A percentile compares a stretch with the other conserved stretches of the same genome.
These are phyloP conservation scores for Eumacrocentrus americanus DNA, from an alignment of 2,888 invertebrate species.

Conservation along the genomic window DNA sequence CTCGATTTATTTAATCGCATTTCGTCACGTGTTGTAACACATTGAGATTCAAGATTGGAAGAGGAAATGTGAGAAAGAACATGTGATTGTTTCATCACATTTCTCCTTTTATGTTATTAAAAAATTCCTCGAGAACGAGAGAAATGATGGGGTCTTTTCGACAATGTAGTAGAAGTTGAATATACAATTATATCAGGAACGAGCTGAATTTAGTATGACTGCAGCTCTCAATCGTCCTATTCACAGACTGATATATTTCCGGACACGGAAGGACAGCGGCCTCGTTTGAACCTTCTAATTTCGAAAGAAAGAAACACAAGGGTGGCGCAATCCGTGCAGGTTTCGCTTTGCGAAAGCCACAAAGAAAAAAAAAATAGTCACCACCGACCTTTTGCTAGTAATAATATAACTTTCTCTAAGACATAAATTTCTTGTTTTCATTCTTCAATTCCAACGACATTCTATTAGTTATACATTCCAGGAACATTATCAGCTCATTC, in stretches of 20 bases:
- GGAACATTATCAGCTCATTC: no score
- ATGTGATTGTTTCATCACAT: no score
- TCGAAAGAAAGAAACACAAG: not conserved
- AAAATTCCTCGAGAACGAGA: no score
- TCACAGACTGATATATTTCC: slow-evolving; percentile 15
- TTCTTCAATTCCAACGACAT: not conserved
- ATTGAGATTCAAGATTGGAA: no score
- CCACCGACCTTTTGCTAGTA: not conserved
- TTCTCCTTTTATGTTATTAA: no score
- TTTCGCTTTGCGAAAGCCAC: slow-evolving; percentile 1
- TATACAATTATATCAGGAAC: not conserved
- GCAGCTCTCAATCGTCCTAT: slow-evolving; percentile 1
- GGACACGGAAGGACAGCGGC: slow-evolving; percentile 18
- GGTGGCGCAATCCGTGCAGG: not conserved
- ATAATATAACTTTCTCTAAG: not conserved
- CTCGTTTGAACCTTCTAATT: slow-evolving; percentile 18
- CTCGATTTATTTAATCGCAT: no score
- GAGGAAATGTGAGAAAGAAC: no score
- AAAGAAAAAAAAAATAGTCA: not conserved
- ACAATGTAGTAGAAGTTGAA: not conserved
- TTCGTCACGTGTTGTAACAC: no score
- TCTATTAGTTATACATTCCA: not conserved
- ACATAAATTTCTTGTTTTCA: not conserved
- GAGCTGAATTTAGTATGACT: not conserved
- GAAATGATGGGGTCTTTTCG: no score